Conservation (phyloP, 2,888 invertebrate genomes). For the Noctuana brunneofusca region DNA sequence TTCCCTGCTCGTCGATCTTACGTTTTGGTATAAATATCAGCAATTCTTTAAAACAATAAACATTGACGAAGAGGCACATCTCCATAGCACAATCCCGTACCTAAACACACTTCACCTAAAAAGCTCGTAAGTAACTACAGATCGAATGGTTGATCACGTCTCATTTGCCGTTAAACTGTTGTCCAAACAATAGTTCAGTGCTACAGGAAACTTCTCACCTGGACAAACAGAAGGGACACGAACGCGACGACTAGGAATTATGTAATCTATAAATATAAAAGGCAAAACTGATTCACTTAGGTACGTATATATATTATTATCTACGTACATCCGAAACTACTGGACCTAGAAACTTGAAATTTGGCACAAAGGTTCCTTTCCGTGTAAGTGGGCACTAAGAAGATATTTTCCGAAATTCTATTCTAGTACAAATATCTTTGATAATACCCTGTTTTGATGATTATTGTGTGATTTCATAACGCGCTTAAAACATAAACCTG, state of each 20-base stretch:
- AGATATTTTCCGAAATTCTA: no score
- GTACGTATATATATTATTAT: not conserved
- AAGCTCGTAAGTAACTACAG: conserved; percentile 33
- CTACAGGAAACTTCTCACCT: conserved; percentile 46
- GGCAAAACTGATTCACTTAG: not conserved
- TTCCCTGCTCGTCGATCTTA: no score
- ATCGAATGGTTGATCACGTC: conserved; percentile 45
- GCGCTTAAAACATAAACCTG: no score
- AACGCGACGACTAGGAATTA: conserved; percentile 4
- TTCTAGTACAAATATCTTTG: no score
- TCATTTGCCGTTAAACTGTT: conserved; percentile 49
- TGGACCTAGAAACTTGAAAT: no score
- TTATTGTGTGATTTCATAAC: no score
- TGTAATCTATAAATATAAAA: conserved; percentile 18
- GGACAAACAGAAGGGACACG: conserved; percentile 45
- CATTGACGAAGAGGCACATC: not conserved
- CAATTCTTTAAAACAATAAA: not conserved
- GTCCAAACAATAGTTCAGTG: conserved; percentile 44
- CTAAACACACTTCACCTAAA: conserved; percentile 20
- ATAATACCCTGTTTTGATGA: no score
- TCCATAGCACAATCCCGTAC: not conserved
- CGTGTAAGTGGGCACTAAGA: no score
- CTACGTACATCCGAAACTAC: no score
- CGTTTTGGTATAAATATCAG: no score
- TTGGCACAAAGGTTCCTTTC: no score